Evolutionary conservation across 2,888 invertebrate genomes (phyloP), one percentile per base, ranked within the genome.

Genomic region (Microctonus hyperodae): DNA sequence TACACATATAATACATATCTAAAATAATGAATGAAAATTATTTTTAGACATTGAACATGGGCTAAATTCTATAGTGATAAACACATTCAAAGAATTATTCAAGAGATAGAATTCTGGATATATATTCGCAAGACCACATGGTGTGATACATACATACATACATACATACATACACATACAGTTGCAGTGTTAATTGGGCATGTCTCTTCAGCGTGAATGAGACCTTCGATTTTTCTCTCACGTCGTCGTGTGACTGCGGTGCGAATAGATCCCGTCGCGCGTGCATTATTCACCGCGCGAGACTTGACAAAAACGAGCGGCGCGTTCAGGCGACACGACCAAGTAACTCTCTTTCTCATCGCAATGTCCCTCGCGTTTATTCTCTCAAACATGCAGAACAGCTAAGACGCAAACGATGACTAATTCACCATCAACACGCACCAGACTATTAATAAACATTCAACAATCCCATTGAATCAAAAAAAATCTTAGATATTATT

Each of bases 371-470:
- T n/a, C 16, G n/a, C 44, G 16, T 56, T 37, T 28, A 25, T 55
- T 65, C 50, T 51, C 55, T 35, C 33, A 20, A 62, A 64, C 65
- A 64, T 66, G 44, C 65, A 33, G 37, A 50, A 64, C 65, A 70
- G 65, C 59, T 35, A 35, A 50, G 57, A 65, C 70, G 58, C 70
- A 72, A 69, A 71, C 69, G 53, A 70, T 70, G 72, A 70, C 73
- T 75, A 75, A 76, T 76, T 76, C 74, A 75, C 75, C 71, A 75
- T 72, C 69, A 70, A 66, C 72, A 73, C 72, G 72, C 72, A 56
- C 65, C 71, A 65, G 71, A 70, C 76, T 77, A 77, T 76, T 75
- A 76, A 75, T 76, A 74, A 75, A 73, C 69, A 68, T 69, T 67
- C 59, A 71, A 64, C 44, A 70, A 73, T 75, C 73, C 70, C 70